phyloP scores from a whole-genome alignment of 2,797 vertebrate genomes.

The Scarus forsteni region DNA sequence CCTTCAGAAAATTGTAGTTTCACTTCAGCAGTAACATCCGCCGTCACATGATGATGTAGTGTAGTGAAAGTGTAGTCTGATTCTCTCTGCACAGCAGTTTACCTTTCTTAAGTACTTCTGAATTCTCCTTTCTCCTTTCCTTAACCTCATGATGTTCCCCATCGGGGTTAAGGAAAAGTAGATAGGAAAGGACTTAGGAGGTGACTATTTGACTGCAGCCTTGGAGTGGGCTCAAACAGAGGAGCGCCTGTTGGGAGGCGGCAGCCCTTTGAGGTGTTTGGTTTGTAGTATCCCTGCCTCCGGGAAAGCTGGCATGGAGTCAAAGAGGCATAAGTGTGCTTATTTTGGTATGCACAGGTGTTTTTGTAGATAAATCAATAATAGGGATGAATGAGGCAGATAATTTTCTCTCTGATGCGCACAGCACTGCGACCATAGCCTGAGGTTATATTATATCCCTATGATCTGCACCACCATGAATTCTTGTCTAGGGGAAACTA shows the following conservation, averaged over 20 bases:
- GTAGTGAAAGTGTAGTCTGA: too few relatives aligned
- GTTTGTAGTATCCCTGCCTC: conserved; percentile 46
- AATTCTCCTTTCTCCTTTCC: too few relatives aligned
- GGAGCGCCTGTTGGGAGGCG: conserved; percentile 22
- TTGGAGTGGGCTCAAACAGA: conserved; percentile 41
- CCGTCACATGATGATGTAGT: too few relatives aligned
- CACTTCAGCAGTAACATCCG: too few relatives aligned
- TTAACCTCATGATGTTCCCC: too few relatives aligned
- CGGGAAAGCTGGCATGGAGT: conserved; percentile 46
- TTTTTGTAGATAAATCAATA: conserved; percentile 55
- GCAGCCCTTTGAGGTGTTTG: conserved; percentile 47
- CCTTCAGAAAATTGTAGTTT: too few relatives aligned
- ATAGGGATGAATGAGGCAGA: conserved; percentile 45
- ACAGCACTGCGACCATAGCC: conserved; percentile 24
- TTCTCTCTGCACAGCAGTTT: too few relatives aligned
- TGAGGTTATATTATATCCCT: conserved; percentile 5
- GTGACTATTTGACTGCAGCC: too few relatives aligned
- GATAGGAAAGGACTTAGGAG: too few relatives aligned
- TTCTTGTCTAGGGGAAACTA: conserved; percentile 7
- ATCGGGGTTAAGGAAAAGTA: too few relatives aligned
- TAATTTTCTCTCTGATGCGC: conserved; percentile 23
- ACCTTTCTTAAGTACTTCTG: too few relatives aligned
- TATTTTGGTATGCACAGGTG: conserved; percentile 51
- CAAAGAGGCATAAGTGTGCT: conserved; percentile 42
- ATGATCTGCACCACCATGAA: conserved; percentile 18